Evolutionary conservation across 2,888 invertebrate species (phyloP).

Genomic region (Nephrotoma guestfalica): DNA sequence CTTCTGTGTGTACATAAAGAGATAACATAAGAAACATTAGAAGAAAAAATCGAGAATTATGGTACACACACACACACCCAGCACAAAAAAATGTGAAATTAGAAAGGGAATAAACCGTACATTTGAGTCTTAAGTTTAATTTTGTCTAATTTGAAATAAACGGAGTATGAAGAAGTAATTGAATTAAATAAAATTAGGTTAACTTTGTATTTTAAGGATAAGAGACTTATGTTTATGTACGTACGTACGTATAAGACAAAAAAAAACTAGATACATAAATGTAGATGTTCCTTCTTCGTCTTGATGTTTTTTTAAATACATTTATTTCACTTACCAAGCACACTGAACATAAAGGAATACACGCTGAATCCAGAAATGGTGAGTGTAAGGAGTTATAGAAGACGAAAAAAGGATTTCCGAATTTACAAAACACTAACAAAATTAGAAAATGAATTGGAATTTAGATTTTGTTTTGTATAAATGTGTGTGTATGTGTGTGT

Average conservation of each 20-base stretch:
- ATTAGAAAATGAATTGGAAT: neutral
- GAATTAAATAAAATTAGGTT: constrained; percentile 6
- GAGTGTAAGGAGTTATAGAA: neutral
- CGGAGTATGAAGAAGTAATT: constrained; percentile 5
- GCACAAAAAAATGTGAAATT: neutral
- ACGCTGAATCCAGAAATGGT: neutral
- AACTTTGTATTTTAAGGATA: constrained; percentile 1
- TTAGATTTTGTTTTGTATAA: neutral
- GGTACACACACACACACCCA: neutral
- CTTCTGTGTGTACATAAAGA: neutral
- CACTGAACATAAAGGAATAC: neutral
- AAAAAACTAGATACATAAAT: neutral
- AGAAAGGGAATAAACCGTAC: neutral
- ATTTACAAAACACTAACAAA: neutral
- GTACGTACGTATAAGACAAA: neutral
- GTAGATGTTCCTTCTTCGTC: neutral
- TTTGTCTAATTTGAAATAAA: constrained; percentile 7
- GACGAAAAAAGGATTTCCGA: neutral
- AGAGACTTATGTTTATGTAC: neutral
- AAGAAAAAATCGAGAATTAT: neutral
- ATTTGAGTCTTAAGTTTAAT: constrained; percentile 2
- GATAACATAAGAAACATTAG: neutral
- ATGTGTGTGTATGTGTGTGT: no score
- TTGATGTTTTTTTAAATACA: neutral
- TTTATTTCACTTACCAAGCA: neutral